phyloP scores from a whole-genome alignment of 2,888 invertebrate species.

The Linyphia triangularis region DNA sequence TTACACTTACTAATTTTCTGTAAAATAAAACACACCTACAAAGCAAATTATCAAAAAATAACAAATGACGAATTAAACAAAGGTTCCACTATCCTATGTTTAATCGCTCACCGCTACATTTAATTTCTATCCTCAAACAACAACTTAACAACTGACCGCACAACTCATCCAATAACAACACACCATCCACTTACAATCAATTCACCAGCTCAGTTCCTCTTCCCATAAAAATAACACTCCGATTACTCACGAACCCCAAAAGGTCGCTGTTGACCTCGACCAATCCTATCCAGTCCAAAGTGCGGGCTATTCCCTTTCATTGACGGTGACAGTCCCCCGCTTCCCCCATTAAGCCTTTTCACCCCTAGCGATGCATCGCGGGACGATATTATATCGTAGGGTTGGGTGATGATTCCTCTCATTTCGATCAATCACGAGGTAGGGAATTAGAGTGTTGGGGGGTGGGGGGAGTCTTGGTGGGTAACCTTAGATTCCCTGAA shows the following conservation, averaged over 20 bases:
- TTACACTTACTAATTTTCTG: too few relatives aligned
- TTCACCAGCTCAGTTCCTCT: background rate
- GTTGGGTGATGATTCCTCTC: slow-evolving; percentile 60
- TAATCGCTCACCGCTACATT: background rate
- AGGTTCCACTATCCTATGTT: background rate
- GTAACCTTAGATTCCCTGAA: background rate
- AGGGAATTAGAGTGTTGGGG: too few relatives aligned
- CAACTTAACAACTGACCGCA: too few relatives aligned
- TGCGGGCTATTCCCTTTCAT: slow-evolving; percentile 20
- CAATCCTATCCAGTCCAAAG: background rate
- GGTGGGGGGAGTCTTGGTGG: background rate
- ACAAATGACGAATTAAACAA: too few relatives aligned
- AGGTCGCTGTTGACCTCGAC: background rate
- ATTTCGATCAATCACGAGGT: slow-evolving; percentile 59
- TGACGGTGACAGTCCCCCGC: slow-evolving; percentile 38
- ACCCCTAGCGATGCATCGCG: background rate
- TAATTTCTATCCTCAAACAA: too few relatives aligned
- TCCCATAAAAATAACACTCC: background rate
- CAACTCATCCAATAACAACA: background rate
- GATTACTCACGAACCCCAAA: background rate
- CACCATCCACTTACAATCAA: background rate
- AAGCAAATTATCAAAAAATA: too few relatives aligned
- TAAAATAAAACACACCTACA: too few relatives aligned
- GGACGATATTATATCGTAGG: background rate
- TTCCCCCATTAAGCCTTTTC: slow-evolving; percentile 51